Conservation (phyloP, 2,113 vertebrate species). For the Globicephala melas region DNA sequence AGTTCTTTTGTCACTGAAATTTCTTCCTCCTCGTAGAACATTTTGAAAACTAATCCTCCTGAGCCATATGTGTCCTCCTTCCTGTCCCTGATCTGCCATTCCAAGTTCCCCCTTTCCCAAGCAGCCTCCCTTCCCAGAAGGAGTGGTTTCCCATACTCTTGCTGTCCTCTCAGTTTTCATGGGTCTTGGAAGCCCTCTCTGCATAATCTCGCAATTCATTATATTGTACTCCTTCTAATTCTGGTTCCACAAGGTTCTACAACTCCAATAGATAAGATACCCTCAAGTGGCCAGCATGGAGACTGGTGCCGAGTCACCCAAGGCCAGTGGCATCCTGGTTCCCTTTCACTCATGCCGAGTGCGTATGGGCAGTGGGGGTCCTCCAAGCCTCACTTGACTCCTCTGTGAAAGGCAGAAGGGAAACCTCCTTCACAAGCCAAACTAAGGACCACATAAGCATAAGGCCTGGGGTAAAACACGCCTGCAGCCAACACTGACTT, state of each 20-base stretch:
- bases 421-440: too few relatives aligned
- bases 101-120: background rate
- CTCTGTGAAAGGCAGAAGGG: background rate
- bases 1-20: background rate
- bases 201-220: background rate
- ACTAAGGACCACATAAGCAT: background rate
- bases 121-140: background rate
- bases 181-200: background rate
- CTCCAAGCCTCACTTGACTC: background rate
- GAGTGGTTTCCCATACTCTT: background rate
- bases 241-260: background rate
- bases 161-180: background rate
- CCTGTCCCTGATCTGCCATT: background rate
- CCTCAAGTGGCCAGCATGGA: background rate
- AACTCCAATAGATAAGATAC: too few relatives aligned
- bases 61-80: background rate
- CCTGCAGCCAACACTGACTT: background rate
- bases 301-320: background rate
- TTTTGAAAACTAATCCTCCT: background rate
- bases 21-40: background rate
- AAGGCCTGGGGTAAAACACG: background rate
- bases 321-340: background rate
- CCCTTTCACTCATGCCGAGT: too few relatives aligned
- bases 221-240: background rate
- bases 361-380: rapidly evolving